Evolutionary conservation across 2,797 vertebrate genomes (phyloP), one percentile per base, ranked within the genome.

Genomic region (Enteromius anoplus): DNA sequence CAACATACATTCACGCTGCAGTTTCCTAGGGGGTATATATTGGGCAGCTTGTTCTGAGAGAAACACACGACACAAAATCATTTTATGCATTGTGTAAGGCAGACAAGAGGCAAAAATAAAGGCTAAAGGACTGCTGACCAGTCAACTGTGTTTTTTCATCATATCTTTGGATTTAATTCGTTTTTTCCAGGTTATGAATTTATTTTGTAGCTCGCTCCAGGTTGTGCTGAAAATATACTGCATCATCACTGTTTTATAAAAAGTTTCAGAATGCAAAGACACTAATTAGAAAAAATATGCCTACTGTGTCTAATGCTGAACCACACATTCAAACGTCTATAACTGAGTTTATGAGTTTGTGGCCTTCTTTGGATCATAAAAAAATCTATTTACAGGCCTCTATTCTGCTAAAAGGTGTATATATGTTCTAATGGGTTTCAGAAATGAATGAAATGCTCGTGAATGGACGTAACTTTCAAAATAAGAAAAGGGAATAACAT

Each of bases 1-100:
- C 23, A 34, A 45, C 69, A 53, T 83, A 64, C 64, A 78, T 82
- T 72, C 49, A 79, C 17, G 11, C 65, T 55, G 32, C 68, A 78
- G 62, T 58, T 60, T 53, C 19, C 11, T 78, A 47, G 17, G 8
- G 19, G 49, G 69, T 49, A 71, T 71, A n/a, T 5, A 77, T 4
- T 51, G 2, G 34, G 11, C 58, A 47, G 17, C 26, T 64, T 23
- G 5, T 17, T 75, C 21, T 26, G 1, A 60, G 42, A 42, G 29
- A 75, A 55, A 37, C 19, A 34, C 71, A n/a, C 29, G 1, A 2
- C 9, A 71, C 45, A 49, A 11, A 10, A 21, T 51, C 1, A 29
- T 19, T 49, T 49, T 8, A 71, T 29, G 23, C n/a, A 14, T 70
- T n/a, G 15, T 65, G 15, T 19, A 19, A 64, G 29, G 62, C 29